These are phyloP conservation scores for Microdon myrmicae DNA, from an alignment of 2,888 invertebrate species.

Conservation along the genomic window DNA sequence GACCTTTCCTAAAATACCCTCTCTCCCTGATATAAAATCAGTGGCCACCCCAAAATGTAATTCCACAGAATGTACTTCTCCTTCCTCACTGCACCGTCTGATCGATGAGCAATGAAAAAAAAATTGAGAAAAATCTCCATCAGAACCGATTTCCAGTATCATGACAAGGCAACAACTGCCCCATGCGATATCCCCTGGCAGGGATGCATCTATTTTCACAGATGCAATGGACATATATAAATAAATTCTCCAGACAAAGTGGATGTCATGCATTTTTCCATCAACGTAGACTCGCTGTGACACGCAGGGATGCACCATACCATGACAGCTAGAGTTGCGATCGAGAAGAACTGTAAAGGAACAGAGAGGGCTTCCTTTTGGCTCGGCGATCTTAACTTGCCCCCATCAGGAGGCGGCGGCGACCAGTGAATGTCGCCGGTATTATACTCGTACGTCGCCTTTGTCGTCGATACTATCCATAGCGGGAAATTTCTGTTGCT, in stretches of 20 bases:
- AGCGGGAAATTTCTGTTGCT: too few relatives aligned
- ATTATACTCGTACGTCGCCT: too few relatives aligned
- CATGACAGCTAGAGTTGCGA: constrained; percentile 25
- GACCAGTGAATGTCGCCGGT: constrained; percentile 25
- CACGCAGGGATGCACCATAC: constrained; percentile 40
- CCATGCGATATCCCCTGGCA: constrained; percentile 45
- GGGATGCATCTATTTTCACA: constrained; percentile 49
- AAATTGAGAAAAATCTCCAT: too few relatives aligned
- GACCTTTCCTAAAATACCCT: too few relatives aligned
- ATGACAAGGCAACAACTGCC: constrained; percentile 52
- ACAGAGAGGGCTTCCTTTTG: constrained; percentile 44
- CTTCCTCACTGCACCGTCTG: too few relatives aligned
- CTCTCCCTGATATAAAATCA: too few relatives aligned
- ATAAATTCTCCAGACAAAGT: constrained; percentile 52
- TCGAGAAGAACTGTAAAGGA: constrained; percentile 10
- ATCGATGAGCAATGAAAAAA: too few relatives aligned
- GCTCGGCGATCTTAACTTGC: constrained; percentile 32
- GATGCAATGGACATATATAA: constrained; percentile 51
- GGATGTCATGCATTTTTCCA: constrained; percentile 52
- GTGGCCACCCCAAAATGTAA: too few relatives aligned
- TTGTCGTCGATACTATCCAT: constrained; percentile 34
- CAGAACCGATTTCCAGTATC: too few relatives aligned
- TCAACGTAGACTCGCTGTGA: constrained; percentile 47
- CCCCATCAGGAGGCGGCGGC: constrained; percentile 18
- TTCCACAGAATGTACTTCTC: too few relatives aligned